Conservation (phyloP, 2,113 vertebrate species). For the Panthera leo region DNA sequence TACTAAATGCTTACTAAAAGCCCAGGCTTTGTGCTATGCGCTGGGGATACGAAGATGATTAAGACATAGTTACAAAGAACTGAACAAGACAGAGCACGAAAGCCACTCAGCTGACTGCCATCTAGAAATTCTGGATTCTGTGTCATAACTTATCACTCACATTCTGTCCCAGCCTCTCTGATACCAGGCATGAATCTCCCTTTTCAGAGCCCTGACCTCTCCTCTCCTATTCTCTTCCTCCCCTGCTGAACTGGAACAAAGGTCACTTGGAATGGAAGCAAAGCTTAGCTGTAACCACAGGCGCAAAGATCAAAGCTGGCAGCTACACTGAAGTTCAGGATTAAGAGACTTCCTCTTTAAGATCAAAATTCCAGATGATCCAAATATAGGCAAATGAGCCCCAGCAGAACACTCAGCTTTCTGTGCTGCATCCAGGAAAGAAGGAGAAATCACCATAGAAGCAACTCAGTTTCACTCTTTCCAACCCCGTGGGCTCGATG, state of each 20-base stretch:
- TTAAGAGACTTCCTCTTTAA: constrained; percentile 76
- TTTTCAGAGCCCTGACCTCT: constrained; percentile 1
- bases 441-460: constrained; percentile 72
- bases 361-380: constrained; percentile 77
- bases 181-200: neutral
- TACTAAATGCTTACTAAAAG: constrained; percentile 12
- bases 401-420: constrained; percentile 68
- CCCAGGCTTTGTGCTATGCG: neutral
- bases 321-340: constrained; percentile 48
- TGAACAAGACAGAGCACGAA: neutral
- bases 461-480: constrained; percentile 60
- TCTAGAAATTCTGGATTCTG: neutral
- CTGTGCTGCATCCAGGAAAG: constrained; percentile 71
- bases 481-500: constrained; percentile 76
- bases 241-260: constrained; percentile 22
- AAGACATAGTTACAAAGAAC: constrained; percentile 16
- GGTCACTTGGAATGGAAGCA: constrained; percentile 38
- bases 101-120: neutral
- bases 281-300: constrained; percentile 28
- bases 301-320: constrained; percentile 42
- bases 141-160: neutral
- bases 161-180: neutral
- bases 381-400: constrained; percentile 79
- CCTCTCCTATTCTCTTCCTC: neutral
- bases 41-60: neutral